Percentiles rank a stretch among this genome's conserved stretches.
Evolutionary conservation across 35 echinoderm and acorn worm genomes (phyloP).

Genomic region (Lytechinus pictus): DNA sequence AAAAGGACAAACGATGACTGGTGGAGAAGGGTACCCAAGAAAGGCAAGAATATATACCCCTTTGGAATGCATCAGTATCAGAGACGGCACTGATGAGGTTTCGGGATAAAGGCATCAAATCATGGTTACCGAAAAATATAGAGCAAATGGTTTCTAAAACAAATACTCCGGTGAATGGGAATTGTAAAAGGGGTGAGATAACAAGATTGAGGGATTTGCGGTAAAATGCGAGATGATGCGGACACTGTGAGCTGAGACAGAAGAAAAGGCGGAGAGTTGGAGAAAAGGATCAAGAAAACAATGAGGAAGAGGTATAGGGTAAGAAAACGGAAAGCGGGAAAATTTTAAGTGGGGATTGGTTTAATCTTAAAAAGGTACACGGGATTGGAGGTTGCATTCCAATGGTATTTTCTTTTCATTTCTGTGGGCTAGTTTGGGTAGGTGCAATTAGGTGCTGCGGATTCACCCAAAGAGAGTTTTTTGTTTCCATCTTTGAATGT

Average conservation of each 20-base stretch:
- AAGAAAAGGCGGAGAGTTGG: neutral
- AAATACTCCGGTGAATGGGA: neutral
- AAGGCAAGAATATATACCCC: neutral
- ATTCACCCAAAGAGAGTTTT: neutral
- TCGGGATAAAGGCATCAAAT: neutral
- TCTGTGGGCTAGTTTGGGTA: neutral
- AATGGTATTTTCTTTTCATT: neutral
- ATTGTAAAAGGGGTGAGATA: neutral
- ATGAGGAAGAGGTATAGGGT: neutral
- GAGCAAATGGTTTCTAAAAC: slow-evolving; percentile 27
- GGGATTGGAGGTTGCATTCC: slow-evolving; percentile 8
- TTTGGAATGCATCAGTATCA: neutral
- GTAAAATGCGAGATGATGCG: neutral
- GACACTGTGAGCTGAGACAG: neutral
- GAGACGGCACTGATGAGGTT: neutral
- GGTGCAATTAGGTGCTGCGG: neutral
- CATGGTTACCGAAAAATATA: slow-evolving; percentile 15
- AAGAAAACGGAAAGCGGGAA: neutral
- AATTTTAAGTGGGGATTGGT: neutral
- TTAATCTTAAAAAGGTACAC: neutral
- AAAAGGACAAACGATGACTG: neutral
- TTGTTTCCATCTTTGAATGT: neutral
- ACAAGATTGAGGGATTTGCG: slow-evolving; percentile 42
- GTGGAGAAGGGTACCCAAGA: neutral
- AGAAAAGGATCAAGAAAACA: slow-evolving; percentile 7